These are phyloP conservation scores for Protonemura montana DNA, from an alignment of 2,888 invertebrate genomes.

Conservation along the genomic window DNA sequence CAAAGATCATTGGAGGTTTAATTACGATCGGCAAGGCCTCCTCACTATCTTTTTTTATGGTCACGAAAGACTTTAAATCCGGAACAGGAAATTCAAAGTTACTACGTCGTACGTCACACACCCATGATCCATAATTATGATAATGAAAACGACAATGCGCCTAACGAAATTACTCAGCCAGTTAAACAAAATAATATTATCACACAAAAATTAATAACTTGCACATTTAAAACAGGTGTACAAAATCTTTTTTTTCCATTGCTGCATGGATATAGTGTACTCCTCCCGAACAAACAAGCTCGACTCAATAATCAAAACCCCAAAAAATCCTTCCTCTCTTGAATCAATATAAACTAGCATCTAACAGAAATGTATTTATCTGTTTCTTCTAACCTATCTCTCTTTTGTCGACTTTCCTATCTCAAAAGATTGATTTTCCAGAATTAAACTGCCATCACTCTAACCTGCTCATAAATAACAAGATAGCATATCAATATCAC, in stretches of 20 bases:
- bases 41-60: neutral
- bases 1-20: too few relatives aligned
- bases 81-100: neutral
- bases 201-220: too few relatives aligned
- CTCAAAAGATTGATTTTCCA: neutral
- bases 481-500: neutral
- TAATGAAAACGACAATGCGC: neutral
- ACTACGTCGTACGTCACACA: neutral
- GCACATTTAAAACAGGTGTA: too few relatives aligned
- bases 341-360: too few relatives aligned
- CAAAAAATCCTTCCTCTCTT: too few relatives aligned
- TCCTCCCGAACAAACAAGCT: too few relatives aligned
- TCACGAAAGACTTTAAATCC: neutral
- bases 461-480: neutral
- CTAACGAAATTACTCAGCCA: neutral
- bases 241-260: too few relatives aligned
- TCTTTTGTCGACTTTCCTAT: neutral
- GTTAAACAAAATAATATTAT: neutral
- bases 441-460: too few relatives aligned
- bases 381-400: too few relatives aligned
- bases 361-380: neutral
- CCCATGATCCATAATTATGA: slow-evolving; percentile 3
- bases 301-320: too few relatives aligned
- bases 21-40: neutral
- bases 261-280: too few relatives aligned